Evolutionary conservation across 2,113 vertebrate genomes (phyloP).

Genomic region (Oostethus manadensis): DNA sequence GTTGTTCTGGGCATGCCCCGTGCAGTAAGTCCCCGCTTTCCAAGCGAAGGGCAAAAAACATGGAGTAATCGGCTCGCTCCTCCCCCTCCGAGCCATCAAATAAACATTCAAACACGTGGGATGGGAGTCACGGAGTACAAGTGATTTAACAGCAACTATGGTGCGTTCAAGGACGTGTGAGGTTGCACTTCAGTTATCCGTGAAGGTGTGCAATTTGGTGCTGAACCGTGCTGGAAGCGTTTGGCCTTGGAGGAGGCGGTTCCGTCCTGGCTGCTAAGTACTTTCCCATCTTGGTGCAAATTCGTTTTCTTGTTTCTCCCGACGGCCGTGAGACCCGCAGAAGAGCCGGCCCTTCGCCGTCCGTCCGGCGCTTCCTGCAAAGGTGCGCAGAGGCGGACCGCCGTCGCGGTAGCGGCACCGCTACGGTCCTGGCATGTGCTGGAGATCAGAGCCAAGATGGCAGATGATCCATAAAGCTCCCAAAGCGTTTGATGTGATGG

Average conservation of each 20-base stretch:
- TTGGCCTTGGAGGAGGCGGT: background rate
- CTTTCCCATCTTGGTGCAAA: conserved; percentile 2
- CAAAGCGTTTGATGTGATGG: conserved; percentile 45
- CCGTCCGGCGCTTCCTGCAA: conserved; percentile 31
- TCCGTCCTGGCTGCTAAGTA: conserved; percentile 14
- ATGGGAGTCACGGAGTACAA: too few species aligned
- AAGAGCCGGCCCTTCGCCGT: conserved; percentile 22
- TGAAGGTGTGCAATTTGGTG: background rate
- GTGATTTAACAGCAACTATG: too few species aligned
- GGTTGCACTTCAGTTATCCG: background rate
- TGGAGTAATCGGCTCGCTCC: too few species aligned
- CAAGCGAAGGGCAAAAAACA: too few species aligned
- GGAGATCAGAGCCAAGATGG: conserved; percentile 43
- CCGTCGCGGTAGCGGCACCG: conserved; percentile 45
- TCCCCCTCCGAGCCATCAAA: too few species aligned
- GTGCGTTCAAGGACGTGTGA: background rate
- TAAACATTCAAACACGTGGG: too few species aligned
- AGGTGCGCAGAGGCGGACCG: conserved; percentile 38
- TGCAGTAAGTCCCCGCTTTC: too few species aligned
- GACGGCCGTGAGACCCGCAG: conserved; percentile 3
- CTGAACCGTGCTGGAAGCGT: background rate
- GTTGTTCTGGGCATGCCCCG: too few species aligned
- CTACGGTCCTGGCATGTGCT: conserved; percentile 36
- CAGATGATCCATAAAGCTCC: conserved; percentile 56
- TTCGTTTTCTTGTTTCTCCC: conserved; percentile 21